Evolutionary conservation across 2,113 vertebrate genomes (phyloP), one percentile per base, ranked within the genome.

Genomic region (Hippocampus comes): DNA sequence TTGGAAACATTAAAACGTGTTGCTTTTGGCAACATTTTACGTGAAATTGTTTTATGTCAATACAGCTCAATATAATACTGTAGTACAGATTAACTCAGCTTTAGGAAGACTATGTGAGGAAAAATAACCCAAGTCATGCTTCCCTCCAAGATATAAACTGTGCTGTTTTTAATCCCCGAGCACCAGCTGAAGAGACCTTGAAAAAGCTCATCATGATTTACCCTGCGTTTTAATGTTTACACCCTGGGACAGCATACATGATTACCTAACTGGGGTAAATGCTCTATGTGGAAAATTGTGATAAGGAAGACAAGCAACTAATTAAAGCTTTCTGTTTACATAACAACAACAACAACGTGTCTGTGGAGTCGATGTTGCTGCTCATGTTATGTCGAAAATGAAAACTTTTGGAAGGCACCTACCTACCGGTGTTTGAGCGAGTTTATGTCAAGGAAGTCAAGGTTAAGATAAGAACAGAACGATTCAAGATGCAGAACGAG

Each of bases 201-300:
- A 68, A 38, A 2, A 60, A 20, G 59, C 71, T 85, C 57, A 77
- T 85, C 80, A 75, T 77, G 73, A 83, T 82, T 84, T 84, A 79
- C 56, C 78, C 65, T 79, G 70, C 70, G 77, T 42, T 70, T 81
- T 75, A 15, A 78, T 90, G 78, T 88, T 90, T 79, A 84, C 73
- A 81, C 78, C 81, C 55, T 63, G 67, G 75, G 80, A 78, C 78
- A 84, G 81, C 71, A 68, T 66, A 77, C 42, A 76, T 71, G 73
- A 75, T 82, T 83, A 76, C 63, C 55, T 72, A 77, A 78, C 75
- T 30, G 25, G 34, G 34, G 67, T 63, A 63, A 51, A 67, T 14
- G 51, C 70, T 82, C 30, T 43, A 14, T 77, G 8, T 60, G 76
- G 70, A 77, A 67, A 70, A 46, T 42, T 74, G 41, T 76, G 64